Base-by-base conservation (phyloP, 2,888 invertebrate species). In the Tetranychus truncatus region DNA sequence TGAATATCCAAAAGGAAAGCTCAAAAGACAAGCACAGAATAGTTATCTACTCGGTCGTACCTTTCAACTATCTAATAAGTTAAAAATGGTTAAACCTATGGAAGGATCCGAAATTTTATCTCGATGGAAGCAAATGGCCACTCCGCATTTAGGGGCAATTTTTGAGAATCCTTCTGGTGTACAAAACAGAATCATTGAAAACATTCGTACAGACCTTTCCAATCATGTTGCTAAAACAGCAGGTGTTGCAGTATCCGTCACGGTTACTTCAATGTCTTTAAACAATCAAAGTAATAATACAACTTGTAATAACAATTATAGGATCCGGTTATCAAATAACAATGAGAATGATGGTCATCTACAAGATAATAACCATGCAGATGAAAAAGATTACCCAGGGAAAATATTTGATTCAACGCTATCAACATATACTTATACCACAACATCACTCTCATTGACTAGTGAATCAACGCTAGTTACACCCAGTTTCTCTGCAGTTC, bases 61-160 rank as follows among this genome's bases (percentile, higher is more conserved):
- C 44, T 80, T 77, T 75, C 79, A 78, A 55, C 77, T 91, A 80
- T 92, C 93, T 45, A 91, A 92, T 84, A 92, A 93, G 82, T 84
- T 94, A 15, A 78, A 84, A 84, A 92, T 93, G 78, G 90, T 94
- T 6, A 94, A 94, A 81, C 93, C 93, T 0, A 85, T 94, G 83
- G 93, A 94, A 84, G 94, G 95, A 15, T 95, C 95, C 0, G 89
- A 91, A 80, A 95, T 95, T 0, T 84, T 96, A 76, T 91, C 92
- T 81, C 91, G 94, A 79, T 96, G 96, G 96, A 91, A 92, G 75
- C 90, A 91, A 79, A 86, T 96, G 72, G 96, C 96, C 72, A 93
- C 92, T 74, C 96, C 96, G 11, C 91, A 91, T 74, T 87, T 95
- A 81, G 91, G 92, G 77, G 92, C 93, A 79, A 85, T 96, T 75